A percentile compares a stretch with the other conserved stretches of the same genome.
These are phyloP conservation scores for Amphiprion clarkii DNA, from an alignment of 2,797 vertebrate species.

Conservation along the genomic window DNA sequence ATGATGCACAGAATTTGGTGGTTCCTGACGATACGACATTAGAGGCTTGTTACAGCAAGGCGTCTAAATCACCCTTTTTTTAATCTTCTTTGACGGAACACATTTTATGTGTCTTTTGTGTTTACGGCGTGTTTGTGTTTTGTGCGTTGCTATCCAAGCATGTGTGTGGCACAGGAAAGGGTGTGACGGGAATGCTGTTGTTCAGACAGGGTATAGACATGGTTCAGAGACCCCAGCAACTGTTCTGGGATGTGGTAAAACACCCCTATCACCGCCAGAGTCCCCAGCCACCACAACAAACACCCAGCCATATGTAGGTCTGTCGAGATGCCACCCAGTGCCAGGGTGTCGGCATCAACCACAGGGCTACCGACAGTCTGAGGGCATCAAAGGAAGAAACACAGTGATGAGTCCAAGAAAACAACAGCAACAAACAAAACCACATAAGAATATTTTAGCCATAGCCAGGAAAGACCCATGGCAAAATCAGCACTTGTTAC, in stretches of 20 bases:
- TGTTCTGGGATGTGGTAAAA: constrained; percentile 77
- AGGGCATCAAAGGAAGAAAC: constrained; percentile 51
- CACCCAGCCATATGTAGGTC: constrained; percentile 73
- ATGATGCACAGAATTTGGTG: constrained; percentile 47
- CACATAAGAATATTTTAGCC: constrained; percentile 39
- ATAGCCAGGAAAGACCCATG: neutral
- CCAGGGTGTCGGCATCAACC: constrained; percentile 66
- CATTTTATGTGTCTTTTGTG: constrained; percentile 54
- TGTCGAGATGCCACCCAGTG: constrained; percentile 75
- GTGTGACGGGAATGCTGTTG: constrained; percentile 67
- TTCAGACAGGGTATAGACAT: constrained; percentile 66
- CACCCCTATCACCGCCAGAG: constrained; percentile 61
- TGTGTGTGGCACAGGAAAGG: constrained; percentile 69
- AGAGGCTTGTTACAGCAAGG: constrained; percentile 44
- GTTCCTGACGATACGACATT: constrained; percentile 33
- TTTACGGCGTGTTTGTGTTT: constrained; percentile 57
- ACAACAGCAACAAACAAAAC: constrained; percentile 49
- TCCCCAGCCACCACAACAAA: constrained; percentile 78
- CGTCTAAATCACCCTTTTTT: constrained; percentile 53
- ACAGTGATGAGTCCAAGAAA: constrained; percentile 41
- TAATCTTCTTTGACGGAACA: constrained; percentile 42
- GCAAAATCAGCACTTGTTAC: constrained; percentile 31
- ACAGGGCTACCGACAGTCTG: constrained; percentile 60
- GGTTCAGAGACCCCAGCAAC: constrained; percentile 62
- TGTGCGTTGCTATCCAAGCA: constrained; percentile 58